Percentiles rank a stretch among this genome's conserved stretches.
Evolutionary conservation across 1,140 invertebrate species (phyloP).

Genomic region (Lepidurus packardi): DNA sequence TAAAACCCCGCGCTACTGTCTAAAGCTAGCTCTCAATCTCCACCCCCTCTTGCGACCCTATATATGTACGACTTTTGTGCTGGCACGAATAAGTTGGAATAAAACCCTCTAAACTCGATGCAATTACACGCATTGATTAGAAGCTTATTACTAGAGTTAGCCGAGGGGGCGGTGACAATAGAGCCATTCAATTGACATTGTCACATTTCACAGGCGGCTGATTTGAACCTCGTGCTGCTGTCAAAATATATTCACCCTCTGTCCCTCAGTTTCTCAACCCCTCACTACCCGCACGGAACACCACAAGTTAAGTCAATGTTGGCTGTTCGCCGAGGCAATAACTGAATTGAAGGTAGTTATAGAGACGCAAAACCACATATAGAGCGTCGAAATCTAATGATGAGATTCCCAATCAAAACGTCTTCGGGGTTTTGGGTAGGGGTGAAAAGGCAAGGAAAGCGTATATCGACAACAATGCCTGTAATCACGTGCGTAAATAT

Average conservation of each 20-base stretch:
- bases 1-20: neutral
- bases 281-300: neutral
- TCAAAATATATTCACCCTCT: constrained; percentile 19
- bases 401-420: neutral
- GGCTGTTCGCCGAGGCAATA: neutral
- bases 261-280: neutral
- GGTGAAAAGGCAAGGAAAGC: neutral
- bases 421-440: neutral
- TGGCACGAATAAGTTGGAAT: neutral
- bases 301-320: neutral
- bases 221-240: constrained; percentile 7
- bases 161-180: neutral
- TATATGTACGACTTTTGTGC: neutral
- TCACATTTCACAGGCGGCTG: constrained; percentile 4
- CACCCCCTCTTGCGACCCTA: neutral
- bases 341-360: neutral
- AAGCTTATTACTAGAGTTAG: neutral
- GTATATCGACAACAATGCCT: neutral
- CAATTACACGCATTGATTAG: constrained; percentile 14
- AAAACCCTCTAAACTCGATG: constrained; percentile 5
- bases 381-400: neutral
- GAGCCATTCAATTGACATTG: constrained; percentile 10
- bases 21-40: constrained; percentile 6
- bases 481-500: constrained; percentile 13
- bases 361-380: neutral